A percentile compares a stretch with the other conserved stretches of the same genome.
Evolutionary conservation across 2,113 vertebrate species (phyloP).

Genomic region (Silurus glanis): DNA sequence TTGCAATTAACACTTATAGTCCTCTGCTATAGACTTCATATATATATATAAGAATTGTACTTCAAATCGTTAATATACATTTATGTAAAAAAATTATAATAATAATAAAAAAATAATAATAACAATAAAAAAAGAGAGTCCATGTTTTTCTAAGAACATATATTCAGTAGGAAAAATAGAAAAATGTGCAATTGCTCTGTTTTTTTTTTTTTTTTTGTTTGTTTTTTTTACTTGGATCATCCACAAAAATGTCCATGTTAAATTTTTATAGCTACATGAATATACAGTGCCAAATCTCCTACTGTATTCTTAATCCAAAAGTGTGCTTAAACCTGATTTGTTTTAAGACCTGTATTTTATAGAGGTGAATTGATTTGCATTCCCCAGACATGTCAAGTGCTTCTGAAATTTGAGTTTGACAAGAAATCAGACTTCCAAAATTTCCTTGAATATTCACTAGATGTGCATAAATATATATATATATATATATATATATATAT

Average conservation of each 20-base stretch:
- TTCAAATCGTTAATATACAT: neutral
- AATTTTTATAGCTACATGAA: neutral
- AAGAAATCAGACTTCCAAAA: neutral
- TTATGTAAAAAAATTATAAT: neutral
- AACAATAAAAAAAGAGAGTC: neutral
- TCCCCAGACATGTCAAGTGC: neutral
- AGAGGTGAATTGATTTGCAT: neutral
- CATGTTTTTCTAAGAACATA: neutral
- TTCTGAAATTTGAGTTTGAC: constrained; percentile 5
- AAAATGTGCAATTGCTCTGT: neutral
- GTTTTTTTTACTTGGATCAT: neutral
- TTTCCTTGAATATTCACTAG: no score
- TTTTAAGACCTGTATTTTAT: constrained; percentile 10
- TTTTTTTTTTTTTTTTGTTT: neutral
- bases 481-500: no score
- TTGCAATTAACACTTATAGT: constrained; percentile 17
- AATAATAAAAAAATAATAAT: neutral
- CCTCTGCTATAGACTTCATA: no score
- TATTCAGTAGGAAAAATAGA: neutral
- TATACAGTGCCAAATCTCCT: neutral
- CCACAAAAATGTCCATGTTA: neutral
- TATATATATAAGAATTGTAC: neutral
- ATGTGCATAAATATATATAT: no score
- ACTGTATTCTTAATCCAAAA: neutral
- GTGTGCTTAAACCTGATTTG: neutral